A percentile compares a stretch with the other conserved stretches of the same genome.
phyloP scores from a whole-genome alignment of 2,797 vertebrate species.

The Buceros bicornis region DNA sequence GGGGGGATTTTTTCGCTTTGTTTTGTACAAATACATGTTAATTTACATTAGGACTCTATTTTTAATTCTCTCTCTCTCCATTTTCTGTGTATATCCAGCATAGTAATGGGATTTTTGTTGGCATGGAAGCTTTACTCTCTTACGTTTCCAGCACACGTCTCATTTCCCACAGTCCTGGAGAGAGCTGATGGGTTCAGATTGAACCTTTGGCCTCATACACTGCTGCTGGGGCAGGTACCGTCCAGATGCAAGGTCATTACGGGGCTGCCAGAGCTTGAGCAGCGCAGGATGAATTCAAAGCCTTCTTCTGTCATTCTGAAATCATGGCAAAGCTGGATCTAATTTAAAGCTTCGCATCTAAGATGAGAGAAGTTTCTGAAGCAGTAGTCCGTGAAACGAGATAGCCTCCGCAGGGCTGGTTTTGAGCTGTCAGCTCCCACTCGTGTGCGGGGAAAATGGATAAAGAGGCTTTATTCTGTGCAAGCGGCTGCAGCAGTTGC shows the following conservation, averaged over 20 bases:
- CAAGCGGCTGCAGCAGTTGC: background rate
- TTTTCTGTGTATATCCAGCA: background rate
- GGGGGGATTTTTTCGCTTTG: background rate
- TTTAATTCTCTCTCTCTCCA: background rate
- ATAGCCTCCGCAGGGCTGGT: background rate
- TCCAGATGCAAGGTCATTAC: accelerated
- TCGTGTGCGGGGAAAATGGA: background rate
- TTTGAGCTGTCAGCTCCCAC: background rate
- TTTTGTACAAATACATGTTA: background rate
- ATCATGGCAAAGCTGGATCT: background rate
- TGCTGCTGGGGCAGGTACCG: background rate
- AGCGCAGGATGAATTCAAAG: background rate
- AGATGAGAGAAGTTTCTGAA: background rate
- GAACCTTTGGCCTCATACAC: background rate
- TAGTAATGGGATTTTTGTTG: background rate
- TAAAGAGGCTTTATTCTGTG: background rate
- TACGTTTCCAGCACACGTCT: background rate
- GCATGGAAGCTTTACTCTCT: background rate
- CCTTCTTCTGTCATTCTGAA: background rate
- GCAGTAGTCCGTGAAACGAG: background rate
- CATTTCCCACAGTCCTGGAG: background rate
- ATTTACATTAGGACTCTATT: background rate
- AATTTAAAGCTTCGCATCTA: background rate
- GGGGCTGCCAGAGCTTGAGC: background rate
- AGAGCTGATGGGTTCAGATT: background rate